phyloP scores from a whole-genome alignment of 2,888 invertebrate species.

The Meliscaeva auricollis region DNA sequence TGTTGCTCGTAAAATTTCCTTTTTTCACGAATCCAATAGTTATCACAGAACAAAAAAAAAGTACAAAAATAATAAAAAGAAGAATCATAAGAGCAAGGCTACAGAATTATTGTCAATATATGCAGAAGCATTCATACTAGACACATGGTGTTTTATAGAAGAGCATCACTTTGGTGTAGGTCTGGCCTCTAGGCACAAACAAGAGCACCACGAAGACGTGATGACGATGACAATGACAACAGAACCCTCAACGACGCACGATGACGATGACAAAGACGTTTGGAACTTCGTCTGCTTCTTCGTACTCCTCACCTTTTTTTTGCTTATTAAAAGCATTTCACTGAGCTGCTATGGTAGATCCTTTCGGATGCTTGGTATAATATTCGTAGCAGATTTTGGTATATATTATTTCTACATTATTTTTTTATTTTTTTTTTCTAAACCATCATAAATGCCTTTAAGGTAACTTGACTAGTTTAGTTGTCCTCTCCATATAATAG shows the following conservation, averaged over 20 bases:
- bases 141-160: slow-evolving; percentile 41
- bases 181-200: slow-evolving; percentile 61
- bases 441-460: slow-evolving; percentile 49
- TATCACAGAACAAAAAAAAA: neutral
- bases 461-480: slow-evolving; percentile 64
- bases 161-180: slow-evolving; percentile 64
- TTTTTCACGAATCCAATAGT: slow-evolving; percentile 1
- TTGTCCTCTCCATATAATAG: slow-evolving; percentile 49
- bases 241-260: slow-evolving; percentile 19
- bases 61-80: neutral
- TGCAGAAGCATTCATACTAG: slow-evolving; percentile 66
- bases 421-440: neutral
- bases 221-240: slow-evolving; percentile 27
- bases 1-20: too few relatives aligned
- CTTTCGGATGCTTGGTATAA: slow-evolving; percentile 10
- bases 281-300: slow-evolving; percentile 31
- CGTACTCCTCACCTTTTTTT: slow-evolving; percentile 5
- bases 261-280: slow-evolving; percentile 55
- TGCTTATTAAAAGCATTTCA: slow-evolving; percentile 70
- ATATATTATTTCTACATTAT: slow-evolving; percentile 3
- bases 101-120: slow-evolving; percentile 72
- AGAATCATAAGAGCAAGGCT: slow-evolving; percentile 49
- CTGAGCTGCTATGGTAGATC: slow-evolving; percentile 43
- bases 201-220: slow-evolving; percentile 33
- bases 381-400: slow-evolving; percentile 43